Conservation (phyloP, 2,797 vertebrate genomes). For the Scolopax rusticola region DNA sequence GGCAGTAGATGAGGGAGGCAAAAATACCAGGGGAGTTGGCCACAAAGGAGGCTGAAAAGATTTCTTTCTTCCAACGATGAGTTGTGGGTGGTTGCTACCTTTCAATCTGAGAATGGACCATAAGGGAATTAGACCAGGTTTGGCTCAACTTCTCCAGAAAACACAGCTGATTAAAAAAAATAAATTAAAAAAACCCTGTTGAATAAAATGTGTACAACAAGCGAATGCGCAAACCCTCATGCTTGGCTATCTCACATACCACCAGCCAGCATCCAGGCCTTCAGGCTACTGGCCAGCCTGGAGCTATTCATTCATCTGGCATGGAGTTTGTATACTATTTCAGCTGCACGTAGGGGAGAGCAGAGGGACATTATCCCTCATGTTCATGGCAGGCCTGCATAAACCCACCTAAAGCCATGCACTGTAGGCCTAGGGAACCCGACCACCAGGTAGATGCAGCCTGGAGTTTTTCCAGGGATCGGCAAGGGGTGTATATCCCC, state of each 20-base stretch:
- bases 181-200: not conserved
- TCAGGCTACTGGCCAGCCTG: not conserved
- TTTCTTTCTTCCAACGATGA: not conserved
- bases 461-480: not conserved
- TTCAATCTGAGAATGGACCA: not conserved
- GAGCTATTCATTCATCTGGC: not conserved
- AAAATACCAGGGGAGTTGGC: not conserved
- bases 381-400: not conserved
- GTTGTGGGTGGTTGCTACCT: not conserved
- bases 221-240: not conserved
- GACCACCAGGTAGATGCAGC: rapidly evolving
- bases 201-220: not conserved
- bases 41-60: not conserved
- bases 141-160: not conserved
- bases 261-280: not conserved
- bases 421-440: no score
- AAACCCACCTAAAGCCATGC: not conserved
- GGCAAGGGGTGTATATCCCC: not conserved
- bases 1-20: not conserved
- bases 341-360: not conserved
- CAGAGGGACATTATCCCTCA: not conserved
- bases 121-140: not conserved
- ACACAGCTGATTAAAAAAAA: not conserved
- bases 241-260: not conserved
- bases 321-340: not conserved